Base-by-base conservation (phyloP, 1,140 invertebrate species). In the Magallana gigas region DNA sequence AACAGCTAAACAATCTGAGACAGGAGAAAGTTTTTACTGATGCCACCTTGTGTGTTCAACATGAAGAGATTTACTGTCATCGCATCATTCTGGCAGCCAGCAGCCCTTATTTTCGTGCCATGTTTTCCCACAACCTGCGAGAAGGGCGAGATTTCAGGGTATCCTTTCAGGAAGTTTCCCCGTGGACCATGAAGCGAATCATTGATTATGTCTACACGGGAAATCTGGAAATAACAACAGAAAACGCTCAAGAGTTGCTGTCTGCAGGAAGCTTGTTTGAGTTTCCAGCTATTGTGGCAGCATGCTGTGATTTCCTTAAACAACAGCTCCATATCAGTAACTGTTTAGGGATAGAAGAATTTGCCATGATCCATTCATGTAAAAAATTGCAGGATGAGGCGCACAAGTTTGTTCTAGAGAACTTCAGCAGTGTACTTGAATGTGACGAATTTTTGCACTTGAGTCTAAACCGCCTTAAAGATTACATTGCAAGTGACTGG, bases 61-160 rank as follows among this genome's bases (percentile, higher is more conserved):
- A 93, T 57, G 93, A 94, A 85, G 94, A 95, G 84, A 93, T 95
- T 89, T 94, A 92, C 8, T 95, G 95, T 90, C 94, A 95, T 87
- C 92, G 93, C 29, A 94, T 94, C 85, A 91, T 95, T n/a, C 88
- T 96, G 58, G 93, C 95, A 58, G 93, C 94, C 11, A 94, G 94
- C 85, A 95, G 95, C 88, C 94, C 94, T 2, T 96, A 95, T 85
- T 96, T 96, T 83, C 90, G 94, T 60, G 90, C 90, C 8, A 95
- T 95, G 95, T 96, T 95, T 87, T 94, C 94, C n/a, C 93, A 93
- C 89, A 93, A 95, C 83, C 91, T 95, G 68, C 87, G 92, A 84
- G 95, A 95, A 89, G 95, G 93, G 87, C 87, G 90, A 7, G 93
- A 94, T 23, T 90, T 93, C 29, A 89, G 93, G 60, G 93, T 95